A percentile compares a stretch with the other conserved stretches of the same genome.
These are phyloP conservation scores for Rhinolophus ferrumequinum DNA, from an alignment of 2,113 vertebrate species.

Conservation along the genomic window DNA sequence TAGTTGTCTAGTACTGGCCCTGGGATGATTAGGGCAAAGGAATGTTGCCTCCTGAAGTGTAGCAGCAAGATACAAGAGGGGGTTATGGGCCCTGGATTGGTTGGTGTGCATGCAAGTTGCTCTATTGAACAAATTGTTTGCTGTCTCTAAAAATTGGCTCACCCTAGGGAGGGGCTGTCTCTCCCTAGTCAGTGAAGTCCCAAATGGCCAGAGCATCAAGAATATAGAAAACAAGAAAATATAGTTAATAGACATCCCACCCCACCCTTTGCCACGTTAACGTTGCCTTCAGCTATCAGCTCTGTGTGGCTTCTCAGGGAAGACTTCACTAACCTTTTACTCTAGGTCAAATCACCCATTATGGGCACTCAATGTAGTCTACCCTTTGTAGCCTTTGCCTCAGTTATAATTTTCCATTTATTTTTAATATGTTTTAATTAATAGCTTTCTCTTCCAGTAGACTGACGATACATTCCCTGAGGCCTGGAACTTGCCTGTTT, in stretches of 20 bases:
- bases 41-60: background rate
- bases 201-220: background rate
- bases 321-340: background rate
- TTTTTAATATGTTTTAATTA: background rate
- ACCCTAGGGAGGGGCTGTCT: background rate
- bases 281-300: background rate
- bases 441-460: background rate
- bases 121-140: background rate
- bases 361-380: background rate
- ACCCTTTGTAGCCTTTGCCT: background rate
- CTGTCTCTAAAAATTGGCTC: background rate
- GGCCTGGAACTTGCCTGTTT: background rate
- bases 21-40: background rate
- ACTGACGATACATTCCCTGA: background rate
- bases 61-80: background rate
- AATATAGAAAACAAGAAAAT: slow-evolving; percentile 28
- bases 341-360: background rate
- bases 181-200: background rate
- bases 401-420: background rate
- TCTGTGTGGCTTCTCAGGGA: background rate
- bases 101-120: background rate
- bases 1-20: background rate
- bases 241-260: too few relatives aligned
- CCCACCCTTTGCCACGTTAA: background rate
- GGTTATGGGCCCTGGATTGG: background rate